Evolutionary conservation across 1,140 invertebrate genomes (phyloP).

Genomic region (Drosophila sturtevanti): DNA sequence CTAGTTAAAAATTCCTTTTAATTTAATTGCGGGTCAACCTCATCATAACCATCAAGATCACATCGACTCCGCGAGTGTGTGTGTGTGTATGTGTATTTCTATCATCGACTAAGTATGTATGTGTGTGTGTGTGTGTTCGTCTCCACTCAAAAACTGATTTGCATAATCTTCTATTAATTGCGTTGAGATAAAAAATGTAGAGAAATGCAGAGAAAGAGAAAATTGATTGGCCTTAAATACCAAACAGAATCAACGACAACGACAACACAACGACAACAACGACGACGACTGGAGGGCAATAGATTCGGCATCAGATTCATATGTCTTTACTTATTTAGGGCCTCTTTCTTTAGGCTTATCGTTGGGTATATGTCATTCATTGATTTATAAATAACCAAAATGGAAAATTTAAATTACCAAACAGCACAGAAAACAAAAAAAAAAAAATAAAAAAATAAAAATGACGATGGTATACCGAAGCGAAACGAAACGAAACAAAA

Average conservation of each 20-base stretch:
- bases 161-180: constrained; percentile 80
- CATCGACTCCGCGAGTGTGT: neutral
- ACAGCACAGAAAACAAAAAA: constrained; percentile 24
- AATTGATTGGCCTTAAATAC: constrained; percentile 75
- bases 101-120: too few relatives aligned
- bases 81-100: constrained; percentile 20
- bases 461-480: neutral
- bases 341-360: neutral
- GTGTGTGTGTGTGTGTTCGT: constrained; percentile 20
- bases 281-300: constrained; percentile 47
- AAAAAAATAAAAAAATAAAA: constrained; percentile 7
- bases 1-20: constrained; percentile 34
- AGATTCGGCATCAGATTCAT: constrained; percentile 23
- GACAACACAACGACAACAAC: constrained; percentile 7
- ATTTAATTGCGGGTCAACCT: constrained; percentile 6
- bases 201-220: constrained; percentile 30
- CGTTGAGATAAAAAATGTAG: constrained; percentile 52
- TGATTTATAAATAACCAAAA: constrained; percentile 59
- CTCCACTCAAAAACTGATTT: constrained; percentile 49
- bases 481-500: constrained; percentile 11
- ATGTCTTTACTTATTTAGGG: constrained; percentile 19
- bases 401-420: constrained; percentile 49
- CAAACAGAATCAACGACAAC: constrained; percentile 51
- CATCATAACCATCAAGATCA: neutral
- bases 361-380: constrained; percentile 28